phyloP scores from a whole-genome alignment of 2,888 invertebrate genomes.

The Nowickia ferox region DNA sequence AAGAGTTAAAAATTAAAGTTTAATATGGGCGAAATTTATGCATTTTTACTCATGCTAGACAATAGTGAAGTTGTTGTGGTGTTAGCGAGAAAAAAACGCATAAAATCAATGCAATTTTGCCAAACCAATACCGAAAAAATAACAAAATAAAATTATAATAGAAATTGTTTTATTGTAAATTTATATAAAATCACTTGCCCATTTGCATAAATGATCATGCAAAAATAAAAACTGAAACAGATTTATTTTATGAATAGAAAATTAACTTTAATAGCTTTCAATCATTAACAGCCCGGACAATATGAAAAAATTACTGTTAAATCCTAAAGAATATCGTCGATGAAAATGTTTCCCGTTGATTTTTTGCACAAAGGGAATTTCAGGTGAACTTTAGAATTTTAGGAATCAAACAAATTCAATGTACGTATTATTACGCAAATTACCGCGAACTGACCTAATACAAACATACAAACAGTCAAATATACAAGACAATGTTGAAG shows the following conservation, averaged over 20 bases:
- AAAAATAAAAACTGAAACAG: neutral
- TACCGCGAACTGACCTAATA: too few species aligned
- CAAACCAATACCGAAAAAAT: neutral
- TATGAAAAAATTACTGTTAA: neutral
- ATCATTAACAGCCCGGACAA: constrained; percentile 1
- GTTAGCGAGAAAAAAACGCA: constrained; percentile 1
- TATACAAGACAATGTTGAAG: too few species aligned
- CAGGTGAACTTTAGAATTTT: neutral
- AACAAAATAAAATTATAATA: constrained; percentile 9
- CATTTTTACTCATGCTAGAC: neutral
- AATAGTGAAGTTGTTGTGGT: constrained; percentile 12
- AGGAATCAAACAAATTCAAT: too few species aligned
- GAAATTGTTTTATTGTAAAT: neutral
- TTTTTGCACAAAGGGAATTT: neutral
- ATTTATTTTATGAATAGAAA: constrained; percentile 48
- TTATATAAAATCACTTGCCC: neutral
- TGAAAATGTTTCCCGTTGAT: neutral
- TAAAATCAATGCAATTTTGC: constrained; percentile 51
- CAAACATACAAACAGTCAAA: too few species aligned
- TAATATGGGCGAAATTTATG: constrained; percentile 28
- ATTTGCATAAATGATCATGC: neutral
- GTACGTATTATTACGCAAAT: too few species aligned
- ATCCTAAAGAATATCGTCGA: neutral
- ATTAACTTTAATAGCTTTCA: constrained; percentile 51
- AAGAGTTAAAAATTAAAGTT: constrained; percentile 34